Conservation (phyloP, 2,888 invertebrate species). For the Pecten maximus region DNA sequence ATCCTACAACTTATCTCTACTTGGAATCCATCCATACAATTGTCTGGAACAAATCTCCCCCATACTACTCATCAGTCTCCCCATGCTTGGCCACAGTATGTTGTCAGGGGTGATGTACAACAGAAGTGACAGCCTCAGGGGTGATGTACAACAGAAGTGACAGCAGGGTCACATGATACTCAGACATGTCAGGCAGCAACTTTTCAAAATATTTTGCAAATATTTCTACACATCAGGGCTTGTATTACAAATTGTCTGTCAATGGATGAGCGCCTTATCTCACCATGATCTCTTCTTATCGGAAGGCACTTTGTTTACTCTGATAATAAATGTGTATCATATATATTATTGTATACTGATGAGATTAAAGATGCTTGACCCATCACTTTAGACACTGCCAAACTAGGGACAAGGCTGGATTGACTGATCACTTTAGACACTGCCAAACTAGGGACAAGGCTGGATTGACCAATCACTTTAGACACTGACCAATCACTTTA, state of each 20-base stretch:
- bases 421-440: background rate
- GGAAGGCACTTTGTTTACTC: background rate
- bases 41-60: background rate
- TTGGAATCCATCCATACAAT: background rate
- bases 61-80: background rate
- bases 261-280: background rate
- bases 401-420: background rate
- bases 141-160: background rate
- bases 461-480: background rate
- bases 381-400: too few relatives aligned
- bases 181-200: background rate
- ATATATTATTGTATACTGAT: background rate
- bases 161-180: background rate
- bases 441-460: background rate
- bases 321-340: background rate
- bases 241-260: background rate
- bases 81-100: background rate
- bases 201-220: background rate
- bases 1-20: background rate
- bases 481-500: background rate
- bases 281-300: background rate
- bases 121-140: background rate
- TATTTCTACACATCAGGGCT: background rate
- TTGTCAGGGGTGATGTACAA: background rate
- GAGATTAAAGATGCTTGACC: background rate